phyloP scores from a whole-genome alignment of 2,113 vertebrate species.

The Empidonax alnorum region DNA sequence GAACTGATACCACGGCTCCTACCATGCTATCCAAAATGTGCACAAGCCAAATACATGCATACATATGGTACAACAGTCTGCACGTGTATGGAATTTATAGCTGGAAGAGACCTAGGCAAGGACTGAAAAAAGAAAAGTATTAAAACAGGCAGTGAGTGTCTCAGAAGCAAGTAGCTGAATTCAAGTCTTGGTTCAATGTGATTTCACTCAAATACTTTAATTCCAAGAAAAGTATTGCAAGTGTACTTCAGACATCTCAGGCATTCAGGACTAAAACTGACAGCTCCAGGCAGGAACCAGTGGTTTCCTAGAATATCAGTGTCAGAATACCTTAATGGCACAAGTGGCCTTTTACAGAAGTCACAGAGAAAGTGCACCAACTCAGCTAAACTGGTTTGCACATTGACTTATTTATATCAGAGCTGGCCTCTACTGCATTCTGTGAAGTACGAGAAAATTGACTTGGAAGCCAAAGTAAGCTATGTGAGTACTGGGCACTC shows the following conservation, averaged over 20 bases:
- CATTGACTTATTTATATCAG: background rate
- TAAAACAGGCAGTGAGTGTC: background rate
- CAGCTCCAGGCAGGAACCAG: background rate
- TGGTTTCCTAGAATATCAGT: background rate
- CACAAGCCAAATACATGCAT: background rate
- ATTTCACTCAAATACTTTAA: background rate
- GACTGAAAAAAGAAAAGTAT: background rate
- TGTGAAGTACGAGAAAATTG: background rate
- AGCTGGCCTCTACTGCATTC: background rate
- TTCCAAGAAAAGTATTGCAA: background rate
- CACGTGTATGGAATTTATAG: background rate
- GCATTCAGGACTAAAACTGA: background rate
- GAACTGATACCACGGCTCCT: background rate
- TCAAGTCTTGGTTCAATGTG: background rate
- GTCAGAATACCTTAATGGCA: background rate
- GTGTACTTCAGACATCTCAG: background rate
- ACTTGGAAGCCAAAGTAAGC: background rate
- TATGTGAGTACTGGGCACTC: background rate
- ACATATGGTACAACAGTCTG: background rate
- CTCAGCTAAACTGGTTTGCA: background rate
- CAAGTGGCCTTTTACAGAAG: background rate
- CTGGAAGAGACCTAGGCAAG: background rate
- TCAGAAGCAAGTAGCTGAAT: background rate
- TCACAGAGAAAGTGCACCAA: background rate
- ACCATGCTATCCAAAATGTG: fast-evolving